phyloP scores from a whole-genome alignment of 2,888 invertebrate genomes.

The Tanypteryx hageni region DNA sequence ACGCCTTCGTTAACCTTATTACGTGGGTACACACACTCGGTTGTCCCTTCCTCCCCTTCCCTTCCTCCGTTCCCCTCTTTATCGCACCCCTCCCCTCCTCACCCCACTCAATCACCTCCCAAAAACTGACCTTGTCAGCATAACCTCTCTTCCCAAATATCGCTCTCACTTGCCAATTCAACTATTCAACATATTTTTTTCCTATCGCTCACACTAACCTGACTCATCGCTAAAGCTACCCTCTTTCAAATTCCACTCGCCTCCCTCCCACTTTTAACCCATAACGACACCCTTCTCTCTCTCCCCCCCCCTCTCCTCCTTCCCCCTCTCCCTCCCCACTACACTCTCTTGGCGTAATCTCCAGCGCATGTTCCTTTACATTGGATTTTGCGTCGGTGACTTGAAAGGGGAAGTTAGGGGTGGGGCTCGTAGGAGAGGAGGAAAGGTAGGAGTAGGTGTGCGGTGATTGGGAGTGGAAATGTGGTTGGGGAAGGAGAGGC shows the following conservation, averaged over 20 bases:
- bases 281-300: slow-evolving; percentile 3
- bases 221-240: not conserved
- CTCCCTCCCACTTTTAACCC: not conserved
- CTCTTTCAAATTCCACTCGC: not conserved
- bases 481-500: not conserved
- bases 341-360: slow-evolving; percentile 57
- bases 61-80: not conserved
- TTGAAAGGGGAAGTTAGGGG: not conserved
- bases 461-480: not conserved
- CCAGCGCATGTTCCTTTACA: slow-evolving; percentile 59
- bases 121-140: too few species aligned
- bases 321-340: not conserved
- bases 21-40: not conserved
- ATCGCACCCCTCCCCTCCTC: not conserved
- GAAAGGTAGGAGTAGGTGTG: not conserved
- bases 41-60: too few species aligned
- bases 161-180: not conserved
- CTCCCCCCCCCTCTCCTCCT: not conserved
- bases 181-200: not conserved
- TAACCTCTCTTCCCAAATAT: not conserved
- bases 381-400: slow-evolving; percentile 57
- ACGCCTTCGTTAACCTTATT: slow-evolving; percentile 35
- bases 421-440: too few species aligned
- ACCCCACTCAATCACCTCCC: not conserved
- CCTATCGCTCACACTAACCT: too few species aligned